Conservation (phyloP, 1,140 invertebrate species). For the Hyles vespertilio region DNA sequence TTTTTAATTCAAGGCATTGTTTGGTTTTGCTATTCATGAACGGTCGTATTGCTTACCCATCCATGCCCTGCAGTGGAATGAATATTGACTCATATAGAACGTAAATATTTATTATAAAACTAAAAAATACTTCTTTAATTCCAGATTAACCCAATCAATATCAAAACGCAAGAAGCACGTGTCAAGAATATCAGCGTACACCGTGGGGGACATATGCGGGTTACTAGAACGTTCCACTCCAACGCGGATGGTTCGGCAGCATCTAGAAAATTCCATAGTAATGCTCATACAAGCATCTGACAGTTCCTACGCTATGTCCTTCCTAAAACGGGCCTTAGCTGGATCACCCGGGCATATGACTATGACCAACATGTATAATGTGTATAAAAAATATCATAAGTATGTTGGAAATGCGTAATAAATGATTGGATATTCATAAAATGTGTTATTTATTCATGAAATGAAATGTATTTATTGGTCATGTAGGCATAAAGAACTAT, state of each 20-base stretch:
- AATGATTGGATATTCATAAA: background rate
- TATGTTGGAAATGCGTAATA: constrained; percentile 61
- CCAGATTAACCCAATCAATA: constrained; percentile 61
- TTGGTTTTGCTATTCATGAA: too few species aligned
- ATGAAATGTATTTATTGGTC: too few species aligned
- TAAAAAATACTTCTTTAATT: constrained; percentile 17
- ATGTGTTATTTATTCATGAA: background rate
- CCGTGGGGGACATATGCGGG: constrained; percentile 50
- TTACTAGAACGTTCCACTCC: constrained; percentile 43
- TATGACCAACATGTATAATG: constrained; percentile 31
- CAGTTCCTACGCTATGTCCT: constrained; percentile 47
- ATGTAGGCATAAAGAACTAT: too few species aligned
- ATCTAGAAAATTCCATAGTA: constrained; percentile 55
- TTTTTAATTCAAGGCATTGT: too few species aligned
- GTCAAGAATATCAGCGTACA: constrained; percentile 54
- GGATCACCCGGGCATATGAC: constrained; percentile 1
- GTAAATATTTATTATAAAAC: background rate
- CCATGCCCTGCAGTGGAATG: too few species aligned
- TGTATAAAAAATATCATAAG: constrained; percentile 67
- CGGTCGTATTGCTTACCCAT: too few species aligned
- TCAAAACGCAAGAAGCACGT: constrained; percentile 57
- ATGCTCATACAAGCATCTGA: constrained; percentile 53
- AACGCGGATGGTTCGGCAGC: constrained; percentile 44
- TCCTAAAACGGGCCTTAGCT: constrained; percentile 38
- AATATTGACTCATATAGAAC: too few species aligned